Evolutionary conservation across 2,113 vertebrate genomes (phyloP).

Genomic region (Neomonachus schauinslandi): DNA sequence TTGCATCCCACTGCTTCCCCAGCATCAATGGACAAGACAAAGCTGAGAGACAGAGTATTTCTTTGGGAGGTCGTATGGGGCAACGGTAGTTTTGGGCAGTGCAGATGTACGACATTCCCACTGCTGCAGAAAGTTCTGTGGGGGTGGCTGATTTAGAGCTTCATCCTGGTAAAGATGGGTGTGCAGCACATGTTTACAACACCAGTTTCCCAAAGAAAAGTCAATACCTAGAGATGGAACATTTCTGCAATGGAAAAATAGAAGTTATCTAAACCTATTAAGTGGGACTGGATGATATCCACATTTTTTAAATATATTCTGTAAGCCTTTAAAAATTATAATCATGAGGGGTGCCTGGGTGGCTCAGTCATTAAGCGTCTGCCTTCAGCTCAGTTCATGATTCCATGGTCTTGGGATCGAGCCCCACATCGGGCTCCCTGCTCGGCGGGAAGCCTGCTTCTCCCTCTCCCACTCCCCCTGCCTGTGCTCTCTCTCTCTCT

Average conservation of each 20-base stretch:
- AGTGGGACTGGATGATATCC: not conserved
- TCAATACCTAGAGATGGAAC: fast-evolving
- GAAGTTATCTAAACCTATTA: not conserved
- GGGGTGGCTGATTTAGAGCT: fast-evolving
- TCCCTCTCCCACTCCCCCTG: no score
- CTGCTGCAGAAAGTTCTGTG: fast-evolving
- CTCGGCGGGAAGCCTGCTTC: no score
- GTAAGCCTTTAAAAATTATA: not conserved
- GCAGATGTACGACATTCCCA: fast-evolving
- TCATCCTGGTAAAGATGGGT: fast-evolving
- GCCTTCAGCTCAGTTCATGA: no score
- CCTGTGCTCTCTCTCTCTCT: no score
- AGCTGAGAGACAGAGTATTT: fast-evolving
- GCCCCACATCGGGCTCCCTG: no score
- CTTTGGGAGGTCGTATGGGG: fast-evolving
- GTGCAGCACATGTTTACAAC: fast-evolving
- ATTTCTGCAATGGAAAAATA: not conserved
- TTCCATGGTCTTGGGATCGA: no score
- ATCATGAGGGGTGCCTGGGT: no score
- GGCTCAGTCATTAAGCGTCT: no score
- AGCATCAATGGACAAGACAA: not conserved
- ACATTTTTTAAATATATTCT: not conserved
- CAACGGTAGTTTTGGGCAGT: fast-evolving
- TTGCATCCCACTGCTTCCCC: no score
- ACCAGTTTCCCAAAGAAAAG: not conserved